phyloP scores from a whole-genome alignment of 2,888 invertebrate species.

The Cephus nigrinus region DNA sequence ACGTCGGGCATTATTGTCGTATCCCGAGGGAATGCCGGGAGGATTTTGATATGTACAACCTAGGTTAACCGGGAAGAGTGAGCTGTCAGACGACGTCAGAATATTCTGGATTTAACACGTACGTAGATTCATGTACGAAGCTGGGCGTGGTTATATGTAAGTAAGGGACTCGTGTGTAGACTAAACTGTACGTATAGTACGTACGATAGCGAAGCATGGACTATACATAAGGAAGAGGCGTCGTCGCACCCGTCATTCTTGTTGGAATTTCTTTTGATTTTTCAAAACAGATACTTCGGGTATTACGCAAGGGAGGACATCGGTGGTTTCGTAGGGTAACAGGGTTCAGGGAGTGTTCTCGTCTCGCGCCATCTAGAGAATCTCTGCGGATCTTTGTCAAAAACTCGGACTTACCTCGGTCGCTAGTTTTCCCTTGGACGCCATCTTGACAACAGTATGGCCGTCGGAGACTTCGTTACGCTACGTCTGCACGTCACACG shows the following conservation, averaged over 20 bases:
- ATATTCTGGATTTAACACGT: neutral
- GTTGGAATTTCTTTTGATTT: neutral
- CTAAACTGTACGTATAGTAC: neutral
- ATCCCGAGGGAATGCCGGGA: neutral
- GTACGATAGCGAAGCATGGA: neutral
- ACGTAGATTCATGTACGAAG: neutral
- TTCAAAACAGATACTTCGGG: neutral
- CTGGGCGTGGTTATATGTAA: neutral
- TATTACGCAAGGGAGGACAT: neutral
- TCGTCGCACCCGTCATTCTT: neutral
- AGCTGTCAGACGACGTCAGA: neutral
- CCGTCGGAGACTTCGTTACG: conserved; percentile 36
- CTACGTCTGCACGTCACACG: neutral
- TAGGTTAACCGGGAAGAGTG: neutral
- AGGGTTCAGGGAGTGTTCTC: neutral
- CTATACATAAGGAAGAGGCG: neutral
- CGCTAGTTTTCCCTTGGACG: conserved; percentile 56
- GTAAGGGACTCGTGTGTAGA: neutral
- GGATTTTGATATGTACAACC: neutral
- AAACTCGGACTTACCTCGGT: conserved; percentile 47
- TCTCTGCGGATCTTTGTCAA: neutral
- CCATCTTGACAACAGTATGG: conserved; percentile 61
- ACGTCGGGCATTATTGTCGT: neutral
- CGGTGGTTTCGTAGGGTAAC: neutral
- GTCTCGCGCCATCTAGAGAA: conserved; percentile 4